These are phyloP conservation scores for Monopis laevigella DNA, from an alignment of 2,888 invertebrate species.

Conservation along the genomic window DNA sequence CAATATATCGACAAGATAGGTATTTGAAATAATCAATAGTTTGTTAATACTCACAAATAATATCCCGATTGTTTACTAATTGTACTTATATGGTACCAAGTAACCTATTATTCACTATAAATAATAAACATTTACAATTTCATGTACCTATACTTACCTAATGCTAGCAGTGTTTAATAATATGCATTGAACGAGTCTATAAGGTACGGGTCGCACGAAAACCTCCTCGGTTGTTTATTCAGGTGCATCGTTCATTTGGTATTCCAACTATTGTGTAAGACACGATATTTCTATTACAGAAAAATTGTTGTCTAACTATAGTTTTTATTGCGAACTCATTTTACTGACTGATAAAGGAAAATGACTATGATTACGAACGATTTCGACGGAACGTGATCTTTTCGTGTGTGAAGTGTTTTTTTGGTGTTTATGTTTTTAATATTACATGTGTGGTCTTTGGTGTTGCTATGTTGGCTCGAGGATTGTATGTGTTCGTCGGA, in stretches of 20 bases:
- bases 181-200: background rate
- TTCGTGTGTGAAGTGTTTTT: constrained; percentile 7
- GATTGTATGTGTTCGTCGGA: background rate
- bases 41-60: background rate
- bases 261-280: background rate
- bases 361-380: background rate
- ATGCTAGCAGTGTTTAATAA: too few relatives aligned
- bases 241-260: background rate
- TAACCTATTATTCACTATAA: too few relatives aligned
- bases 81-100: too few relatives aligned
- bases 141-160: too few relatives aligned
- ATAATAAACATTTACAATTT: too few relatives aligned
- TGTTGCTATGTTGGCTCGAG: constrained; percentile 8
- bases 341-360: background rate
- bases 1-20: background rate
- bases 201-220: constrained; percentile 5
- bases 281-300: background rate
- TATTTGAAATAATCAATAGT: background rate
- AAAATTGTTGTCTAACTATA: background rate
- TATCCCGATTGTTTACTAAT: too few relatives aligned
- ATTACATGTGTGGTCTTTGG: too few relatives aligned
- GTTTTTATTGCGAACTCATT: background rate
- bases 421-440: too few relatives aligned
- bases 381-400: background rate
- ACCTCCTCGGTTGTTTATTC: constrained; percentile 2